Percentiles rank a stretch among this genome's conserved stretches.
Evolutionary conservation across 2,113 vertebrate species (phyloP).

Genomic region (Cyrtonyx montezumae): DNA sequence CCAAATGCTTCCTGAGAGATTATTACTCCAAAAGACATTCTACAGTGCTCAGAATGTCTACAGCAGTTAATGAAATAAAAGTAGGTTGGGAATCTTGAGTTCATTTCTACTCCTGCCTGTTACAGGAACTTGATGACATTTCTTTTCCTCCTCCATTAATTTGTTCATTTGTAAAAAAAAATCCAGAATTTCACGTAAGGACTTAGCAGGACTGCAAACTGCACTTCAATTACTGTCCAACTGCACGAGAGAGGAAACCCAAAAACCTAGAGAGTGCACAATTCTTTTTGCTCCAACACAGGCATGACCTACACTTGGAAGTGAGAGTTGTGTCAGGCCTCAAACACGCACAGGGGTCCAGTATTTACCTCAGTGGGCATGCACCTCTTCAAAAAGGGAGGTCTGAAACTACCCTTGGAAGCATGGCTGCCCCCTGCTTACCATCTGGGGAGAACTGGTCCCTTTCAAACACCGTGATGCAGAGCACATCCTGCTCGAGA

Average conservation of each 20-base stretch:
- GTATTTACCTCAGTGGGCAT: neutral
- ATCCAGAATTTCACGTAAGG: neutral
- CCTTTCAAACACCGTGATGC: conserved; percentile 97
- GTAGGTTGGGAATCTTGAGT: neutral
- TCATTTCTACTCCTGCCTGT: neutral
- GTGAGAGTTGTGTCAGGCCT: neutral
- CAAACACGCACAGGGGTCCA: neutral
- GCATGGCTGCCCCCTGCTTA: conserved; percentile 54
- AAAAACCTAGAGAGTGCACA: neutral
- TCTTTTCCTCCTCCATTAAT: neutral
- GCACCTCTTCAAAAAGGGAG: neutral
- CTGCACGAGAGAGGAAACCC: neutral
- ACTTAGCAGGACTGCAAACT: neutral
- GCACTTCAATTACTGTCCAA: neutral
- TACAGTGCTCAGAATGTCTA: neutral
- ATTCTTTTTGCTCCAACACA: neutral
- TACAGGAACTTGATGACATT: neutral
- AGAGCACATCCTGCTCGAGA: conserved; percentile 97
- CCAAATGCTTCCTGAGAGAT: neutral
- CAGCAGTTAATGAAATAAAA: neutral
- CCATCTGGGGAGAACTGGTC: conserved; percentile 99
- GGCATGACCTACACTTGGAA: neutral
- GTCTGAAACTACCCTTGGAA: neutral
- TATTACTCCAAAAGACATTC: neutral
- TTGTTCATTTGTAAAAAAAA: neutral